phyloP scores from a whole-genome alignment of 2,113 vertebrate genomes.

The Pteruthius melanotis region DNA sequence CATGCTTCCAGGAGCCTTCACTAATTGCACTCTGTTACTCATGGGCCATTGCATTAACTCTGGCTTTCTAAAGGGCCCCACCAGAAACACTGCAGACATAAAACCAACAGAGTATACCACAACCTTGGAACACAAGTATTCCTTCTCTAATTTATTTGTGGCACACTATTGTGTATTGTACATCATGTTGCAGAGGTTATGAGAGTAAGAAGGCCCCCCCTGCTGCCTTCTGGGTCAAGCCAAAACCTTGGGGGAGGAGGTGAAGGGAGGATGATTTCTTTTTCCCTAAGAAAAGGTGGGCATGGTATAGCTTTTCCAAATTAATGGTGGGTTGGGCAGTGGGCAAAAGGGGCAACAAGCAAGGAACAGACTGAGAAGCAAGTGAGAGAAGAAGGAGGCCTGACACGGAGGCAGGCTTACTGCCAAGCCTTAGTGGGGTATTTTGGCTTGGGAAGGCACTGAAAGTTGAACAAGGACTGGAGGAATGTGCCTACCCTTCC shows the following conservation, averaged over 20 bases:
- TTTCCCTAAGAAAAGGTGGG: background rate
- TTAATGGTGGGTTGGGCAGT: background rate
- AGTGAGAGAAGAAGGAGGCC: background rate
- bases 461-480: background rate
- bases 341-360: background rate
- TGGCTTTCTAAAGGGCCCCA: background rate
- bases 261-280: background rate
- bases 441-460: background rate
- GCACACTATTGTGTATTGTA: background rate
- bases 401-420: background rate
- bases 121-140: background rate
- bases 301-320: background rate
- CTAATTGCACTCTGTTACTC: slow-evolving; percentile 28
- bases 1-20: background rate
- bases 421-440: background rate
- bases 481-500: background rate
- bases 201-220: background rate
- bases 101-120: background rate
- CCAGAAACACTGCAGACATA: background rate
- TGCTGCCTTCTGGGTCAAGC: background rate
- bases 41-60: background rate
- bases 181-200: background rate
- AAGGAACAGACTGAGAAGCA: background rate
- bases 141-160: background rate
- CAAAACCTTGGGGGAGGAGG: background rate